Evolutionary conservation across 1,140 invertebrate genomes (phyloP).

Genomic region (Lordiphosa clarofinis): DNA sequence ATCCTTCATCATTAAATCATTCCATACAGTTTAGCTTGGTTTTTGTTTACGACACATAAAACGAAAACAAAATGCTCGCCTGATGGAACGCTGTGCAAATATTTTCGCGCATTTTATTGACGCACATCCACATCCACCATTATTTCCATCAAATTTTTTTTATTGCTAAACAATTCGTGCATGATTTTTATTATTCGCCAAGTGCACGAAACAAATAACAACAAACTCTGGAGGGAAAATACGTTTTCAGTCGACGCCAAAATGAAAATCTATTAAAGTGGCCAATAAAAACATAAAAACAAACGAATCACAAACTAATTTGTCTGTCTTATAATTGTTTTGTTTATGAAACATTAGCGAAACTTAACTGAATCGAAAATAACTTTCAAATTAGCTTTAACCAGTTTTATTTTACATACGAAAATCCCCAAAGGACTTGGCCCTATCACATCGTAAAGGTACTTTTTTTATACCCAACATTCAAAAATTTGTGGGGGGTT

Average conservation of each 20-base stretch:
- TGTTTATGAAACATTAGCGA: slow-evolving; percentile 1
- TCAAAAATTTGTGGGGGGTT: too few relatives aligned
- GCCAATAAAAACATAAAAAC: neutral
- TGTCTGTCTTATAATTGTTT: too few relatives aligned
- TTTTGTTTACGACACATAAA: slow-evolving; percentile 36
- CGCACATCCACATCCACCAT: slow-evolving; percentile 22
- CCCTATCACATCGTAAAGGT: too few relatives aligned
- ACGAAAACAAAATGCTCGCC: slow-evolving; percentile 12
- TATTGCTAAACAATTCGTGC: slow-evolving; percentile 40
- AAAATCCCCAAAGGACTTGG: too few relatives aligned
- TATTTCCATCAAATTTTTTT: slow-evolving; percentile 42
- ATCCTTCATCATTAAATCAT: slow-evolving; percentile 13
- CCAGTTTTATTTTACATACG: too few relatives aligned
- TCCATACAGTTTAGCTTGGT: slow-evolving; percentile 14
- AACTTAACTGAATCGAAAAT: slow-evolving; percentile 4
- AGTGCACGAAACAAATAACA: slow-evolving; percentile 20
- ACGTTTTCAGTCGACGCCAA: neutral
- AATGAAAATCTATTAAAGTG: slow-evolving; percentile 4
- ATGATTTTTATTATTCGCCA: slow-evolving; percentile 35
- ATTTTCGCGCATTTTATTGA: slow-evolving; percentile 44
- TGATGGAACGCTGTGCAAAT: slow-evolving; percentile 33
- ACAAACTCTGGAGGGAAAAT: slow-evolving; percentile 14
- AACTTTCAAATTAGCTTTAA: too few relatives aligned
- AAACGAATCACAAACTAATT: slow-evolving; percentile 1
- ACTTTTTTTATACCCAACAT: too few relatives aligned